Base-by-base conservation (phyloP, 2,888 invertebrate species). In the Pteria penguin region DNA sequence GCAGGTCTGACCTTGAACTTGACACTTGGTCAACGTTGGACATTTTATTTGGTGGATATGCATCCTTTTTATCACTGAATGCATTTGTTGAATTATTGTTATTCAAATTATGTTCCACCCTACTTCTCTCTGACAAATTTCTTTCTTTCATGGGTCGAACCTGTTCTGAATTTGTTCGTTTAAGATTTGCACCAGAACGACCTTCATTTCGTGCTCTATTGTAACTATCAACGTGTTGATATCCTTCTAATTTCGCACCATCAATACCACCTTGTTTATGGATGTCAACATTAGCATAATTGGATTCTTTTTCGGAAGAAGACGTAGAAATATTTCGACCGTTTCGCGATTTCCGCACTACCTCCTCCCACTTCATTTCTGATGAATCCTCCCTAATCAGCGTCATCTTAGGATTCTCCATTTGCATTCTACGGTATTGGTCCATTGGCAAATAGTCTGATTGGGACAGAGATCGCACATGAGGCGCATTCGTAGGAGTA, bases 341-440 rank as follows among this genome's bases (percentile, higher is more conserved):
- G 26, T 36, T 29, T 61, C 70, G 66, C 24, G 83, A 83, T 57
- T 81, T 84, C 60, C 72, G 71, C 11, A 84, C 80, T 11, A 79
- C 80, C 36, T 82, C 83, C 54, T 82, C 79, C 84, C 84, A 84
- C 26, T 81, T 72, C 18, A 72, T 68, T 70, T 84, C 84, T 11
- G 81, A 82, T 1, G 80, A 79, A 68, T 87, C 87, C 55, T 89
- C 89, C 72, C 85, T 80, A 33, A 89, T 89, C 61, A 84, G 83
- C 61, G 80, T 86, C 22, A 89, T 82, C 29, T 69, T 78, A 54
- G 78, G 76, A 27, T 80, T 67, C 18, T 85, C 86, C n/a, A 76
- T 63, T 31, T 75, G 72, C 31, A 61, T 74, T 57, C 27, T 31
- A 18, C 74, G 72, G 33, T 73, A 72, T 24, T 75, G 76, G 71